Evolutionary conservation across 2,888 invertebrate genomes (phyloP), one percentile per base, ranked within the genome.

Genomic region (Schizaphis graminum): DNA sequence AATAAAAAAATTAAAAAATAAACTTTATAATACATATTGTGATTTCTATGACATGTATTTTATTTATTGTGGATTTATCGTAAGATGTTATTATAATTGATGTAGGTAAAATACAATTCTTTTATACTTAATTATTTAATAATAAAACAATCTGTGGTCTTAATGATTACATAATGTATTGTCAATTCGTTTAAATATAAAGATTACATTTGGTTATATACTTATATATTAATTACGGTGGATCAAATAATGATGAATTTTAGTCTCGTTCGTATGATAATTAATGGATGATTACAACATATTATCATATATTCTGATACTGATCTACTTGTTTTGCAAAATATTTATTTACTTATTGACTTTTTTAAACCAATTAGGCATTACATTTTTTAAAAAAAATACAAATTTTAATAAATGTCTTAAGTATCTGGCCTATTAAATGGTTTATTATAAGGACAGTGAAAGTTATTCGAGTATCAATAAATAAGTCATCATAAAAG

Each of bases 231-330:
- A 28, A 87, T 49, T 61, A 61, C 0, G 28, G 61, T 28, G 13
- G 92, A 67, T 92, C 88, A 88, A 67, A 77, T 92, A 85, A 86
- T 90, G 93, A 94, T 93, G 93, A 90, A 90, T 85, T 88, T 61
- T 90, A 86, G 90, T 94, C 93, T 94, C 90, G 90, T 94, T 94
- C 90, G 93, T 94, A 94, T 90, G 86, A 90, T 86, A 93, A 89
- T 89, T 77, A 24, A 67, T 16, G 16, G 49, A 8, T 90, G 90
- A 90, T 94, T 91, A 86, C 24, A 89, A 35, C 26, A 41, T 67
- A 53, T 84, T 84, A 67, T 87, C 41, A 93, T 61, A 44, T 89
- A 21, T 41, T 94, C 86, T 90, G 93, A 94, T 91, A n/a, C 89
- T 89, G 89, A 89, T 92, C 92, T 88, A 77, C 44, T 88, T 92